Evolutionary conservation across 23 tunicate genomes (phyloP), one percentile per base, ranked within the genome.

Genomic region (Ascidia mentula): DNA sequence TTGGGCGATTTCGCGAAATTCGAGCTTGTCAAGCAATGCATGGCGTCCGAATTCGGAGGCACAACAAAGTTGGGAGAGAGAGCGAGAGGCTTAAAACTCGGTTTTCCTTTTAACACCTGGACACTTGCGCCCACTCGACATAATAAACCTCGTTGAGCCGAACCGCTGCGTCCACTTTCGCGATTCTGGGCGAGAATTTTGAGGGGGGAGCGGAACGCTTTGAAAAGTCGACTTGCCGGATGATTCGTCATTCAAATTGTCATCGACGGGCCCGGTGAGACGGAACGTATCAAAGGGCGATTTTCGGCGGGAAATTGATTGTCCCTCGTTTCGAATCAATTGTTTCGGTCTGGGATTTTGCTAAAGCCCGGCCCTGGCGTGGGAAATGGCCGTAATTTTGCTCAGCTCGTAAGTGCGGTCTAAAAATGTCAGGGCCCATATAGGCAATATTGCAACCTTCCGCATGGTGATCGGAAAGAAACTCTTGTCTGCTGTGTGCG

Each of bases 121-220:
- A 53, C 65, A 53, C 65, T 53, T 28, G 65, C 65, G 28, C 22
- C 65, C 65, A 53, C 65, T 53, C 65, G 65, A 53, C 65, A 53
- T 53, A 53, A 20, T 53, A 5, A 53, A 26, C 28, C 65, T 53
- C 65, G 65, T 53, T 53, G 65, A 53, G 65, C 13, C 65, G 13
- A 26, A 53, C 65, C 65, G 65, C 65, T 53, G 65, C 65, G 65
- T 6, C 65, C 65, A 53, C 65, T 53, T 53, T 53, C 65, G 28
- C 65, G 24, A 28, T 42, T 28, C 65, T 26, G 13, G 2, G 7
- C 24, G 28, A 28, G 65, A 28, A 9, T 53, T 53, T 53, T 6
- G 13, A 3, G 65, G 24, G 7, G 7, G 65, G 65, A 53, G 65
- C 28, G 65, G 65, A 53, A 28, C 28, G 22, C 65, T 53, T 53